Conservation (phyloP, 2,113 vertebrate genomes). For the Columba janthina region DNA sequence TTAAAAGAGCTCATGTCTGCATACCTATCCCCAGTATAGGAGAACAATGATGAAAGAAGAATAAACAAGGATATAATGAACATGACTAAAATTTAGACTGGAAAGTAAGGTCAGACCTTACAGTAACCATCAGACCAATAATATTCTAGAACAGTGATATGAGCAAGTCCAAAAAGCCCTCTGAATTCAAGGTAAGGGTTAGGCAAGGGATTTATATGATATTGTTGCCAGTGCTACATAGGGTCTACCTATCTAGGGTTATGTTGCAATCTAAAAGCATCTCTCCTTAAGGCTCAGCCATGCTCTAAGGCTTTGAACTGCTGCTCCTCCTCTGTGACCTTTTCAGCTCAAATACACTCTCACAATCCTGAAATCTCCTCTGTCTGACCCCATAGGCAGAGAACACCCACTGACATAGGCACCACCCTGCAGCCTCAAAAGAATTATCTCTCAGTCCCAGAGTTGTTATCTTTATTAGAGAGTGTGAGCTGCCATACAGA, state of each 20-base stretch:
- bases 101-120: background rate
- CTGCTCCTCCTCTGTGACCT: background rate
- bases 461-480: background rate
- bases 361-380: background rate
- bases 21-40: background rate
- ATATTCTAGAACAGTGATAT: background rate
- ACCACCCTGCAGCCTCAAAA: background rate
- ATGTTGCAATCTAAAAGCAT: background rate
- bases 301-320: background rate
- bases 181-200: background rate
- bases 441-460: background rate
- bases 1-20: background rate
- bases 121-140: background rate
- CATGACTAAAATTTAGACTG: background rate
- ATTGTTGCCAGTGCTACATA: background rate
- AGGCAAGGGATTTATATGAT: background rate
- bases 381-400: background rate
- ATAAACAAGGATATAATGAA: background rate
- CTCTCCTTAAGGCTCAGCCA: background rate
- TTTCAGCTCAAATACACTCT: background rate
- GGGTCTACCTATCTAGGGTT: background rate
- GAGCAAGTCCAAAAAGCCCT: background rate
- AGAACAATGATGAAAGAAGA: accelerated
- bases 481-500: background rate
- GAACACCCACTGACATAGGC: background rate